A percentile compares a stretch with the other conserved stretches of the same genome.
These are phyloP conservation scores for Palythoa grandis DNA, from an alignment of 92 coral and sea anemone species.

Conservation along the genomic window DNA sequence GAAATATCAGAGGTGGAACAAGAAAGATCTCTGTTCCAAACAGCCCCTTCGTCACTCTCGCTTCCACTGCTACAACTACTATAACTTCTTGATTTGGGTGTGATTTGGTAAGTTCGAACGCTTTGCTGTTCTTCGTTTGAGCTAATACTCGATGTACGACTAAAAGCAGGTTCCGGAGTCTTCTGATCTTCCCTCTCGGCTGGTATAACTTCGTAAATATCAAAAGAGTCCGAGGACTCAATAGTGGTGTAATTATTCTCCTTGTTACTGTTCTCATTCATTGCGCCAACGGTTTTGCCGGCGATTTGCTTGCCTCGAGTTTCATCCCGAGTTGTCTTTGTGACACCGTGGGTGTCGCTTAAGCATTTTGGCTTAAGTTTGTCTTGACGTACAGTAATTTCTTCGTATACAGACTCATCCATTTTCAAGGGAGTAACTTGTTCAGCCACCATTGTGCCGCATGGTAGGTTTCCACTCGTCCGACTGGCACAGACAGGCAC, in stretches of 20 bases:
- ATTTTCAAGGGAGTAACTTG: conserved; percentile 42
- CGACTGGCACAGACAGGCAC: conserved; percentile 66
- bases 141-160: conserved; percentile 71
- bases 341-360: background rate
- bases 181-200: conserved; percentile 60
- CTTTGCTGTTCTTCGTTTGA: conserved; percentile 28
- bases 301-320: conserved; percentile 13
- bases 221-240: conserved; percentile 64
- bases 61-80: conserved; percentile 42
- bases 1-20: conserved; percentile 41
- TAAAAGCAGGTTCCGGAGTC: conserved; percentile 23
- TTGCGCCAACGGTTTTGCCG: conserved; percentile 26
- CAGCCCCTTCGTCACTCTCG: conserved; percentile 11
- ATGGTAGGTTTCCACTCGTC: conserved; percentile 47
- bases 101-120: background rate
- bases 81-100: conserved; percentile 19
- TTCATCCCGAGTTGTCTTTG: conserved; percentile 19
- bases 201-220: conserved; percentile 88
- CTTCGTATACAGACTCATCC: conserved; percentile 58
- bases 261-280: conserved; percentile 2
- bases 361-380: conserved; percentile 27
- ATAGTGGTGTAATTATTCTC: conserved; percentile 20
- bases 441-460: conserved; percentile 46
- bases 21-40: conserved; percentile 8
- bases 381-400: conserved; percentile 45